Percentiles rank a stretch among this genome's conserved stretches.
These are phyloP conservation scores for Lamellibrachia satsuma DNA, from an alignment of 2,888 invertebrate species.

Conservation along the genomic window DNA sequence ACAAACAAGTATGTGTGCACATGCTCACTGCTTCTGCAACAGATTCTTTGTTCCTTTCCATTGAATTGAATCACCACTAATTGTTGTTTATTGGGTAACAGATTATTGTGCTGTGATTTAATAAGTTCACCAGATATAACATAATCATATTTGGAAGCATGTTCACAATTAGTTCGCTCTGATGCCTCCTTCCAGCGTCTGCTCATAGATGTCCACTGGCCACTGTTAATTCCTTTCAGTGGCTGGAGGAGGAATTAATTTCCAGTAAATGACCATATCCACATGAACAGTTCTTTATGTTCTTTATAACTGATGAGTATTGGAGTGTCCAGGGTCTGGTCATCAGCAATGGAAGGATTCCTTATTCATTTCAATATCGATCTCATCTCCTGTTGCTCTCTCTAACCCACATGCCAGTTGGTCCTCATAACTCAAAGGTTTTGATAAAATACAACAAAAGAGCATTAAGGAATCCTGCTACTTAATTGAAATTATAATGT, in stretches of 20 bases:
- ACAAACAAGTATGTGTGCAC: neutral
- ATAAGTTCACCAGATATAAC: neutral
- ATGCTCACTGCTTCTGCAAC: neutral
- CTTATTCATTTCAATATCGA: too few relatives aligned
- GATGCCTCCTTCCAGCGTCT: neutral
- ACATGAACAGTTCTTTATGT: neutral
- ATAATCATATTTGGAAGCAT: neutral
- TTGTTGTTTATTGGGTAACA: neutral
- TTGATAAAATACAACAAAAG: too few relatives aligned
- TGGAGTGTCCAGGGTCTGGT: neutral
- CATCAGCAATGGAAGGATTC: too few relatives aligned
- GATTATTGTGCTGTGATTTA: neutral
- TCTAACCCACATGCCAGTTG: too few relatives aligned
- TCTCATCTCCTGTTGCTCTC: too few relatives aligned
- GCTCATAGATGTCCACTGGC: neutral
- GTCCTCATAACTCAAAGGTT: too few relatives aligned
- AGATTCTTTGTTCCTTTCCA: neutral
- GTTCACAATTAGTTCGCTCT: neutral
- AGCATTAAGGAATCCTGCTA: too few relatives aligned
- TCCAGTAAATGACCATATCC: neutral
- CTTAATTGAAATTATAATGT: too few relatives aligned
- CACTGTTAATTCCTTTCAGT: neutral
- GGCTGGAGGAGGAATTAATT: neutral
- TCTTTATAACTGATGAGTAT: neutral
- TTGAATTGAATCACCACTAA: too few relatives aligned